Evolutionary conservation across 1,140 invertebrate species (phyloP).

Genomic region (Papilio aristodemus): DNA sequence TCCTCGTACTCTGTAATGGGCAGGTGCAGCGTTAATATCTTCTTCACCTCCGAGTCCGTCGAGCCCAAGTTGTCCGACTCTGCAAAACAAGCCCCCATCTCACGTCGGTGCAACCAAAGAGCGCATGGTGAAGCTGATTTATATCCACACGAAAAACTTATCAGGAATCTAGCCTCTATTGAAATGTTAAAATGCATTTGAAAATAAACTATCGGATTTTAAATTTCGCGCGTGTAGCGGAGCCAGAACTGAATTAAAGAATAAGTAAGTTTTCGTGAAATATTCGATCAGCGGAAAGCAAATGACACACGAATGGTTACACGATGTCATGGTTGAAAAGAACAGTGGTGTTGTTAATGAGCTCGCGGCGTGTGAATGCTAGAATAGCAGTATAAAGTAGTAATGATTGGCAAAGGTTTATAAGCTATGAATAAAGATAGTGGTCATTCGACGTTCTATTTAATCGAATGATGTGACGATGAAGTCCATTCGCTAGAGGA

Average conservation of each 20-base stretch:
- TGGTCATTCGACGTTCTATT: constrained; percentile 23
- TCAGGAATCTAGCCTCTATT: not conserved
- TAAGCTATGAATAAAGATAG: constrained; percentile 1
- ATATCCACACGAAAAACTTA: constrained; percentile 23
- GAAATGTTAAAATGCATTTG: not conserved
- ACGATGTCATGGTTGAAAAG: constrained; percentile 38
- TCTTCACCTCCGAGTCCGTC: constrained; percentile 92
- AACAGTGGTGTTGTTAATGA: constrained; percentile 33
- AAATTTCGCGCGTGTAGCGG: constrained; percentile 11
- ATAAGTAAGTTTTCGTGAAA: constrained; percentile 42
- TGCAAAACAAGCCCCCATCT: constrained; percentile 77
- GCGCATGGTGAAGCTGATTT: constrained; percentile 28
- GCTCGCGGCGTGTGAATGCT: not conserved
- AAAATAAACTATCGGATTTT: not conserved
- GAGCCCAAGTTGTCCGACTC: constrained; percentile 92
- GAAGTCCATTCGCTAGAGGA: constrained; percentile 17
- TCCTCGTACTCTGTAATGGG: constrained; percentile 94
- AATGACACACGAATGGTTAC: constrained; percentile 47
- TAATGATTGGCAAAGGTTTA: not conserved
- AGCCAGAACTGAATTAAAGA: not conserved
- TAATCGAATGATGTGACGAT: constrained; percentile 24
- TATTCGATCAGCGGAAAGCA: constrained; percentile 48
- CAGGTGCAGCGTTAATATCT: constrained; percentile 92
- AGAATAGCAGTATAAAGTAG: not conserved
- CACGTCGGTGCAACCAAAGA: not conserved